These are phyloP conservation scores for Cecropterus lyciades DNA, from an alignment of 1,140 invertebrate species.

Conservation along the genomic window DNA sequence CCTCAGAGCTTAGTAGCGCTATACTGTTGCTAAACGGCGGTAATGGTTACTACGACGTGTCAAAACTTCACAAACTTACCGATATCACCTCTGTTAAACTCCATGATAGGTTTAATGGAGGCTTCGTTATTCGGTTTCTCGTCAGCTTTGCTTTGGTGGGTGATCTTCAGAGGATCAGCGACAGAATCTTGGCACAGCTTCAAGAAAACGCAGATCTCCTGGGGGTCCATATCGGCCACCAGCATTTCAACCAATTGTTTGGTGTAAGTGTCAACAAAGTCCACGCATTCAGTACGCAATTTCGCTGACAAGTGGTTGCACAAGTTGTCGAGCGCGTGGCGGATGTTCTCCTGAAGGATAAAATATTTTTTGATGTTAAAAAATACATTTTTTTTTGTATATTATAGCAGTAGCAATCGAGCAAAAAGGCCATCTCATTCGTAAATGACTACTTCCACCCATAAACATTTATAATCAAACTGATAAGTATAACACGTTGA, in stretches of 20 bases:
- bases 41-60: no score
- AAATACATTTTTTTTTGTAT: no score
- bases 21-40: no score
- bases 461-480: no score
- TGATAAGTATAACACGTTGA: no score
- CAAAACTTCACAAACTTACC: no score
- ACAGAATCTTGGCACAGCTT: slow-evolving; percentile 87
- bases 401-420: no score
- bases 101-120: slow-evolving; percentile 57
- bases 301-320: slow-evolving; percentile 88
- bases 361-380: no score
- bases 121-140: slow-evolving; percentile 55
- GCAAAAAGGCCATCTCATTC: no score
- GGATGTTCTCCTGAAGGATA: slow-evolving; percentile 87
- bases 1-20: no score
- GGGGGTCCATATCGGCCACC: slow-evolving; percentile 89
- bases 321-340: slow-evolving; percentile 88
- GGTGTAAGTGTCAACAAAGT: slow-evolving; percentile 91
- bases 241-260: slow-evolving; percentile 91
- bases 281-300: slow-evolving; percentile 87
- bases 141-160: slow-evolving; percentile 47
- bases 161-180: slow-evolving; percentile 57
- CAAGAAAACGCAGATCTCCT: slow-evolving; percentile 91
- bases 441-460: no score
- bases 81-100: slow-evolving; percentile 81